Conservation (phyloP, 2,797 vertebrate species). For the Poeciliopsis turneri region DNA sequence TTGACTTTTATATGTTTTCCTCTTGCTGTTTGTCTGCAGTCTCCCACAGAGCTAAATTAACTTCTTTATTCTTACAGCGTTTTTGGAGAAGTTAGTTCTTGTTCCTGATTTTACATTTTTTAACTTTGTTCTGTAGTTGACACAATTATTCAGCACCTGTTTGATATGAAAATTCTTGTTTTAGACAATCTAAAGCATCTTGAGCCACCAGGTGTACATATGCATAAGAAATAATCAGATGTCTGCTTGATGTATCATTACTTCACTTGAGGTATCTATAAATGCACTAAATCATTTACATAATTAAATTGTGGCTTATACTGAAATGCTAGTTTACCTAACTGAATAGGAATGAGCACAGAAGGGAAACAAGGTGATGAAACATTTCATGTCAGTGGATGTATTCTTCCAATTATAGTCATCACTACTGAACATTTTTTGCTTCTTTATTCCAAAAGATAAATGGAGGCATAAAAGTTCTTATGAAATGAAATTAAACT, state of each 20-base stretch:
- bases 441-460: not conserved
- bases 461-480: not conserved
- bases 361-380: conserved; percentile 17
- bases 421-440: not conserved
- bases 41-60: conserved; percentile 34
- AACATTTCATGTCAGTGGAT: not conserved
- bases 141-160: not conserved
- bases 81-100: conserved; percentile 7
- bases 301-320: conserved; percentile 23
- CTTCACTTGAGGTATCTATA: conserved; percentile 15
- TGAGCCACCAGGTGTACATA: not conserved
- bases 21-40: not conserved
- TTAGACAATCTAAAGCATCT: conserved; percentile 32
- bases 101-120: conserved; percentile 11
- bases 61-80: not conserved
- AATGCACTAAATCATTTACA: conserved; percentile 30
- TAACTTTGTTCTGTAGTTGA: not conserved
- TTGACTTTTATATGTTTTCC: conserved; percentile 8
- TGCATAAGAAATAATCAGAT: conserved; percentile 20
- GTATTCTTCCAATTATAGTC: not conserved
- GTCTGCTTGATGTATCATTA: conserved; percentile 23
- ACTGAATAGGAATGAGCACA: conserved; percentile 18
- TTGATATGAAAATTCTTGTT: conserved; percentile 6
- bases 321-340: conserved; percentile 21
- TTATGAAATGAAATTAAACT: not conserved